These are phyloP conservation scores for Apogon hyalosoma DNA, from an alignment of 2,797 vertebrate species.

Conservation along the genomic window DNA sequence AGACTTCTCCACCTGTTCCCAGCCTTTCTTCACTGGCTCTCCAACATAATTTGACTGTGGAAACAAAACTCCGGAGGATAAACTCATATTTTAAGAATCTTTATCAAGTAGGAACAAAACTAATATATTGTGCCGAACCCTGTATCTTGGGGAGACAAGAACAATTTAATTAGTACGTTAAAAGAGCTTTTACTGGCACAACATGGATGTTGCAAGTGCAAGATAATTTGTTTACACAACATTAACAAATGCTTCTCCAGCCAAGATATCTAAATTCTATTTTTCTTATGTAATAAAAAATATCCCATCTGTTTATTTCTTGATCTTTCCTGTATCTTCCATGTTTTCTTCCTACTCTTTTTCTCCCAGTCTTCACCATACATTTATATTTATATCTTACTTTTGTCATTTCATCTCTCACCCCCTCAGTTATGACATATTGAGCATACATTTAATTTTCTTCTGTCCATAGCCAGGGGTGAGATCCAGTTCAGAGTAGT, in stretches of 20 bases:
- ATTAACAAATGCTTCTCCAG: neutral
- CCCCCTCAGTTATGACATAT: constrained; percentile 6
- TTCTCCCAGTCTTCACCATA: neutral
- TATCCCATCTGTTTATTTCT: neutral
- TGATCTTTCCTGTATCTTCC: neutral
- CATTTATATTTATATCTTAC: constrained; percentile 25
- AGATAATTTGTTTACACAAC: constrained; percentile 15
- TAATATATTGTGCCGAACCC: constrained; percentile 17
- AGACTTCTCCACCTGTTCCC: neutral
- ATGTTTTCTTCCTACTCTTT: neutral
- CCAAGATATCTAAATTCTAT: constrained; percentile 4
- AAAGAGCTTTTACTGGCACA: constrained; percentile 37
- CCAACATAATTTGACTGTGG: no score
- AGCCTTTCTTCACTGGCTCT: neutral
- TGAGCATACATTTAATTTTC: constrained; percentile 38
- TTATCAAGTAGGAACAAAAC: constrained; percentile 26
- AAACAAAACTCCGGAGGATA: constrained; percentile 1
- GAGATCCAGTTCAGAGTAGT: constrained; percentile 21
- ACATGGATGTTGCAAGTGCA: constrained; percentile 12
- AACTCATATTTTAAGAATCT: neutral
- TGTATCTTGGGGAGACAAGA: constrained; percentile 27
- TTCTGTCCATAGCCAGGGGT: constrained; percentile 18
- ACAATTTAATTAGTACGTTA: constrained; percentile 22
- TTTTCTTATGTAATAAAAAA: constrained; percentile 16
- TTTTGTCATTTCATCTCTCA: constrained; percentile 2